Base-by-base conservation (phyloP, 2,888 invertebrate genomes). In the Drosophila neotestacea region DNA sequence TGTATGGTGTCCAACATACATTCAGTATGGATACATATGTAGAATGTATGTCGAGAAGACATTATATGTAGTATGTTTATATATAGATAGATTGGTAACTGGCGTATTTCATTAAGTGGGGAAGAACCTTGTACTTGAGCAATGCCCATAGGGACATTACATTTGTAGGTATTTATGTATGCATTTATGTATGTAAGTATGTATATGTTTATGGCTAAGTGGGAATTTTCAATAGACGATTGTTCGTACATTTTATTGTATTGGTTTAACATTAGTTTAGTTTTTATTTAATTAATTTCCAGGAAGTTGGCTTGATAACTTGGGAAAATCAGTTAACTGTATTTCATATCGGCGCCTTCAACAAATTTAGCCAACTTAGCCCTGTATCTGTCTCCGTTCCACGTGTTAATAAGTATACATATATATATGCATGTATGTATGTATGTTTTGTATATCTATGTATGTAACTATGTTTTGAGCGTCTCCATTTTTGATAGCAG, bases 221-320 rank as follows among this genome's bases (percentile, higher is more conserved):
- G 85, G 79, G 88, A 62, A 36, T 59, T 68, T 68, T 69, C 61
- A 67, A 60, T 65, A 60, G 80, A 66, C 89, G 84, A 84, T 84
- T 84, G 84, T 84, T 89, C 88, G 54, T 82, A 88, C 85, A 58
- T 70, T 79, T 85, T 85, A 79, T 79, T 83, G 77, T 69, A 48
- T 68, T 50, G 39, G 61, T 85, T 58, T 66, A 50, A 66, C 28
- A 48, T 42, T 84, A 69, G 61, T 77, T 63, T 48, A 55, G n/a
- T 62, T 44, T 30, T 36, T 54, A 46, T 54, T 38, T 32, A 42
- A 48, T 38, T 67, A 46, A 48, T 51, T 79, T 58, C 13, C 65
- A 70, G 77, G 70, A 77, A 88, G 73, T 65, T 76, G 62, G 56
- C 55, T 66, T 63, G 44, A 41, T 44, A 50, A 67, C 51, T 36